Base-by-base conservation (phyloP, 2,888 invertebrate species). In the Eilema griseolum region DNA sequence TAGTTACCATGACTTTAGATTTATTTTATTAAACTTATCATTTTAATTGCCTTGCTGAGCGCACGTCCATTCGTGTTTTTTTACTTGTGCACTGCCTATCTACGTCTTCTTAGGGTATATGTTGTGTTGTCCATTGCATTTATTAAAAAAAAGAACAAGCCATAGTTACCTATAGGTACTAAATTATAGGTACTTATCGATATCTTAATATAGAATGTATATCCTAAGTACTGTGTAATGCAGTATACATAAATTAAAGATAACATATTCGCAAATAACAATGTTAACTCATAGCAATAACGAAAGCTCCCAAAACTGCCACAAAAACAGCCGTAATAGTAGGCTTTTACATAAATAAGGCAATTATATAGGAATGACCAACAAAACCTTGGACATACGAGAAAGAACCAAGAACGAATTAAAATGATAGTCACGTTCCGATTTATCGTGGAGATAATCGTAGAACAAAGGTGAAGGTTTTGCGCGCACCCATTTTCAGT, bases 391-490 rank as follows among this genome's bases (percentile, higher is more conserved):
- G 80, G 62, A 7, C 70, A 73, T 67, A 76, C 74, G 66, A 80
- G 69, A 74, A 57, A 67, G 61, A 73, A 71, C 69, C 70, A 72
- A 70, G 67, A 72, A 67, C 46, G 46, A 72, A 74, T 78, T 67
- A 69, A 72, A 70, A 74, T 66, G 66, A 73, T 73, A 72, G 73
- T 75, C 75, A 78, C 71, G 78, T 62, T 70, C 67, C 56, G 73
- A 77, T 79, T 46, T 78, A 78, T 78, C 75, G 62, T 65, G 26
- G 66, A 72, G 80, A 81, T 83, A 77, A 84, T 78, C 76, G 75
- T 71, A 72, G 66, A 65, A 65, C 73, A 83, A 78, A 83, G 81
- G 82, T 84, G 77, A 86, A 86, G 83, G 84, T 76, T 75, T 24
- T 73, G 59, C 66, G 59, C 61, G 64, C 52, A 26, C 52, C 66